Conservation (phyloP, 2,888 invertebrate genomes). For the Eupithecia subfuscata region DNA sequence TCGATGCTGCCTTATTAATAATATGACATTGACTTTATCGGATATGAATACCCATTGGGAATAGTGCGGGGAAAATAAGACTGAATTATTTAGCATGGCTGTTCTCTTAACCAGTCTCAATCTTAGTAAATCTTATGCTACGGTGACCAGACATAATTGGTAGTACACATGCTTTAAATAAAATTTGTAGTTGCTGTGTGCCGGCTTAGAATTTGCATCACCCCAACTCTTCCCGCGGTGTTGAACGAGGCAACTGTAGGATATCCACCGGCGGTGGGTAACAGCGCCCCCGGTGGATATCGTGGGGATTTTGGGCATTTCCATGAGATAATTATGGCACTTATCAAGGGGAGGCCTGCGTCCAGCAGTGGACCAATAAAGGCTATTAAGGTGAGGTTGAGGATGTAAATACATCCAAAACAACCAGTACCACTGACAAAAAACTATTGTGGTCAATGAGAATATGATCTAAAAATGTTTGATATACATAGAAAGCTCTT, state of each 20-base stretch:
- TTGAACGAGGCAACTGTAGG: too few species aligned
- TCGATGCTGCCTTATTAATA: constrained; percentile 49
- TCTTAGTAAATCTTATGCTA: neutral
- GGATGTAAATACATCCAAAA: neutral
- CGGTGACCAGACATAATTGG: neutral
- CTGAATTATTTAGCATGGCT: neutral
- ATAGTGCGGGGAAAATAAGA: constrained; percentile 34
- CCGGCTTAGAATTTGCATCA: too few species aligned
- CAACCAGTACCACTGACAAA: neutral
- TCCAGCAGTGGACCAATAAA: too few species aligned
- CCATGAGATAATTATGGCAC: too few species aligned
- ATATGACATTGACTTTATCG: constrained; percentile 57
- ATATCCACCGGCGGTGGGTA: too few species aligned
- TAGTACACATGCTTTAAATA: neutral
- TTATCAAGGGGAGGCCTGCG: too few species aligned
- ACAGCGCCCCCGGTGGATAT: too few species aligned
- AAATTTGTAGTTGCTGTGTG: too few species aligned
- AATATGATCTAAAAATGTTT: neutral
- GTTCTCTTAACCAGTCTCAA: neutral
- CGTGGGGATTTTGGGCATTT: too few species aligned
- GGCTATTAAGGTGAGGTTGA: too few species aligned
- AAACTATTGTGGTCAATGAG: neutral
- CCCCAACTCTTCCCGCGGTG: too few species aligned
- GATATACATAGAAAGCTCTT: neutral
- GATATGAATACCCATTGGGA: constrained; percentile 39